Conservation (phyloP, 1,140 invertebrate genomes). For the Colletes latitarsis region DNA sequence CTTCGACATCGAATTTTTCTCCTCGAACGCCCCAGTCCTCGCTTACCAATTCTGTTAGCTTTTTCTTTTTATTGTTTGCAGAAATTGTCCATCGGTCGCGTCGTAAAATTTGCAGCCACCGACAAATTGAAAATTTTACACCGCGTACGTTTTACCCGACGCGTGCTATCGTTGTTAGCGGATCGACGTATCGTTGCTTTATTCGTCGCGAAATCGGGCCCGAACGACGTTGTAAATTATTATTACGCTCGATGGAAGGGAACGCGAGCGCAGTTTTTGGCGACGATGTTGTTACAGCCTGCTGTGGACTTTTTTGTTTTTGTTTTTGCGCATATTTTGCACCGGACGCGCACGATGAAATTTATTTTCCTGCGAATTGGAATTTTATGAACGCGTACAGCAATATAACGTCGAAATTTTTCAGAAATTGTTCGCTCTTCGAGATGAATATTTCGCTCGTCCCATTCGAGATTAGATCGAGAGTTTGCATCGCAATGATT, state of each 20-base stretch:
- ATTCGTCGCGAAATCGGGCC: background rate
- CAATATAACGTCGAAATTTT: background rate
- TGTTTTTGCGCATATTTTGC: background rate
- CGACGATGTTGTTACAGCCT: background rate
- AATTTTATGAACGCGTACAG: background rate
- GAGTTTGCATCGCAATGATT: too few species aligned
- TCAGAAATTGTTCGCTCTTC: background rate
- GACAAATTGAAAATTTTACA: slow-evolving; percentile 37
- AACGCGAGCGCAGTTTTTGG: background rate
- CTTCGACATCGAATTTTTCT: slow-evolving; percentile 17
- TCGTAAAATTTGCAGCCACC: background rate
- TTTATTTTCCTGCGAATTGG: slow-evolving; percentile 2
- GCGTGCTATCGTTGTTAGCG: background rate
- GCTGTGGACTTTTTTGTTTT: background rate
- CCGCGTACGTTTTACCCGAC: background rate
- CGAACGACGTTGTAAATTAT: slow-evolving; percentile 29
- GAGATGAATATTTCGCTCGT: too few species aligned
- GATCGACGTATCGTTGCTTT: background rate
- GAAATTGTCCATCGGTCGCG: background rate
- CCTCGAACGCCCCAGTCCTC: too few species aligned
- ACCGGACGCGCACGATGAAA: background rate
- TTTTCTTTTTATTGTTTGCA: slow-evolving; percentile 3
- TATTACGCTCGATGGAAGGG: background rate
- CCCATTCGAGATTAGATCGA: too few species aligned
- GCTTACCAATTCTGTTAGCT: background rate